Evolutionary conservation across 35 echinoderm and acorn worm genomes (phyloP).

Genomic region (Lytechinus pictus): DNA sequence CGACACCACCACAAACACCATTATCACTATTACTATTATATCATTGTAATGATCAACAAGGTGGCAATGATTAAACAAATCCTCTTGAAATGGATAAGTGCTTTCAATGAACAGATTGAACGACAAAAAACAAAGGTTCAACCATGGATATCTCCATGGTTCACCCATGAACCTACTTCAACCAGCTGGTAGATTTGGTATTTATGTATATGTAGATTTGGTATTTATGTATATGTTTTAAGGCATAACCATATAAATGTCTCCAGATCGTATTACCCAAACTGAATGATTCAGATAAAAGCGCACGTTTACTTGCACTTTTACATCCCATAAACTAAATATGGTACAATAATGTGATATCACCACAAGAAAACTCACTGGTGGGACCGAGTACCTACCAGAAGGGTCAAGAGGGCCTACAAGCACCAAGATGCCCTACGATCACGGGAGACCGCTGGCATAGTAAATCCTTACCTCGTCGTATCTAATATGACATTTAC

Average conservation of each 20-base stretch:
- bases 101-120: too few species aligned
- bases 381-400: background rate
- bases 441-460: background rate
- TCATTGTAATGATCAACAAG: too few species aligned
- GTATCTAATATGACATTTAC: slow-evolving; percentile 47
- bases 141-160: too few species aligned
- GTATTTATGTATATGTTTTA: too few species aligned
- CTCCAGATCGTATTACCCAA: background rate
- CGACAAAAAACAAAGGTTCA: too few species aligned
- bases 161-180: too few species aligned
- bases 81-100: too few species aligned
- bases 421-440: background rate
- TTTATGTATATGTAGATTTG: too few species aligned
- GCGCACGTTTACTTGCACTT: background rate
- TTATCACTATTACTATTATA: too few species aligned
- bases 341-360: background rate
- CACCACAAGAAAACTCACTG: background rate
- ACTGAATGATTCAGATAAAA: background rate
- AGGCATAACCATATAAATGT: background rate
- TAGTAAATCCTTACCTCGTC: slow-evolving; percentile 35
- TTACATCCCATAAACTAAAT: background rate
- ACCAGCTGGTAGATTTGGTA: too few species aligned
- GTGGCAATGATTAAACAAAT: too few species aligned
- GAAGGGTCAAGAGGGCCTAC: background rate
- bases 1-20: too few species aligned